Evolutionary conservation across 1,140 invertebrate genomes (phyloP), one percentile per base, ranked within the genome.

Genomic region (Ctenoplectra terminalis): DNA sequence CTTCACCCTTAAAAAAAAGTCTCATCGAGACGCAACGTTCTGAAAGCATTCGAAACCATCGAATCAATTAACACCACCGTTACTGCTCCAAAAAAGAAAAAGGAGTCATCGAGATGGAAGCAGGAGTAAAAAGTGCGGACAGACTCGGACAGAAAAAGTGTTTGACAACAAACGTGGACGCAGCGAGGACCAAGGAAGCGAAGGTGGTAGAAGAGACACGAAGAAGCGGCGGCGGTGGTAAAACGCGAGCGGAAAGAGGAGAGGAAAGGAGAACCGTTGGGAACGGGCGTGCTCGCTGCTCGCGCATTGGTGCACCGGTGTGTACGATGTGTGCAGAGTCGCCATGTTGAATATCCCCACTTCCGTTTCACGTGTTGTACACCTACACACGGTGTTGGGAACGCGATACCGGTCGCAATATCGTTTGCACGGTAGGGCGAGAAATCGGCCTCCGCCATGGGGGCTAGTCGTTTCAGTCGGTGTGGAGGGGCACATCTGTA

Each of bases 311-410:
- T 91, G 88, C 90, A 89, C 73, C 63, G 77, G 77, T 79, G 79
- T 86, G 70, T 82, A 82, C 88, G 87, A 87, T 91, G 88, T 93
- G 92, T 92, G 90, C 88, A 91, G 83, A 92, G 92, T 92, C 92
- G 92, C 92, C 92, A 93, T 93, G 91, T 91, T 93, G 91, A 90
- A 88, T 88, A 90, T 84, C 92, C 91, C 91, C 91, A 79, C 91
- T 85, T 81, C 83, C 81, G 64, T 63, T 79, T 79, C 86, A 87
- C 75, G 87, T 88, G 83, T 87, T 82, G 80, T 83, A 89, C 88
- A 91, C 91, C 87, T 91, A 92, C 91, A 90, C 90, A 90, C 87
- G n/a, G 89, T 92, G 89, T 85, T 63, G 78, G 82, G 67, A 72
- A 87, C 78, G 80, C 72, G 63, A 81, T 83, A 72, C 58, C 56